Conservation (phyloP, 2,888 invertebrate genomes). For the Octodonta nipae region DNA sequence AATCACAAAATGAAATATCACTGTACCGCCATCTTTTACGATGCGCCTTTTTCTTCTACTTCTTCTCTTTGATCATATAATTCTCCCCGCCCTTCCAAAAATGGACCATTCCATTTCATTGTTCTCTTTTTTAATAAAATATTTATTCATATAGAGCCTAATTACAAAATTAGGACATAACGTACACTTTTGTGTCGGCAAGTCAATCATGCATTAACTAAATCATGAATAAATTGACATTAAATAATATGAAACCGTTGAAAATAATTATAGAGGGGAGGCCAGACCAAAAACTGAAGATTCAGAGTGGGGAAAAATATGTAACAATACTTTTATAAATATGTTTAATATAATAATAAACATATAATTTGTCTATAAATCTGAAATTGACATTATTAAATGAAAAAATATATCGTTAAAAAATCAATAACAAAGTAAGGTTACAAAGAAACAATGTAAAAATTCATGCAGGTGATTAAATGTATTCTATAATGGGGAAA, state of each 20-base stretch:
- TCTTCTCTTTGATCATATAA: constrained; percentile 13
- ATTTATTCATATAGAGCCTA: constrained; percentile 2
- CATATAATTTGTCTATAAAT: constrained; percentile 8
- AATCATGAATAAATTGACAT: constrained; percentile 7
- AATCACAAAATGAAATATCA: constrained; percentile 30
- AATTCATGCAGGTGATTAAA: constrained; percentile 17
- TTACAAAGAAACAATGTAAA: constrained; percentile 29
- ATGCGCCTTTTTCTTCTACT: constrained; percentile 29
- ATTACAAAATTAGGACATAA: constrained; percentile 9
- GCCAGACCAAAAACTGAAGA: constrained; percentile 22
- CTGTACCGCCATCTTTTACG: constrained; percentile 35
- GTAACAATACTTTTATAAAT: constrained; percentile 28
- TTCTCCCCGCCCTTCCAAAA: constrained; percentile 22
- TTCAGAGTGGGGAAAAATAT: constrained; percentile 23
- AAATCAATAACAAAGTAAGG: constrained; percentile 36
- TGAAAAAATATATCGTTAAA: too few species aligned
- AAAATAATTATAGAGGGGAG: constrained; percentile 15
- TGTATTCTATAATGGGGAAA: constrained; percentile 16
- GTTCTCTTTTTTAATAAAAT: too few species aligned
- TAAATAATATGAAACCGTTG: constrained; percentile 16
- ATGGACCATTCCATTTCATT: constrained; percentile 26
- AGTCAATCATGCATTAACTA: not conserved
- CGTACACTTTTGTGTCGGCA: not conserved
- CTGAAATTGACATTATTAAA: constrained; percentile 11
- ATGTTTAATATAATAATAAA: constrained; percentile 20